These are phyloP conservation scores for Patella pellucida DNA, from an alignment of 2,888 invertebrate species.

Conservation along the genomic window DNA sequence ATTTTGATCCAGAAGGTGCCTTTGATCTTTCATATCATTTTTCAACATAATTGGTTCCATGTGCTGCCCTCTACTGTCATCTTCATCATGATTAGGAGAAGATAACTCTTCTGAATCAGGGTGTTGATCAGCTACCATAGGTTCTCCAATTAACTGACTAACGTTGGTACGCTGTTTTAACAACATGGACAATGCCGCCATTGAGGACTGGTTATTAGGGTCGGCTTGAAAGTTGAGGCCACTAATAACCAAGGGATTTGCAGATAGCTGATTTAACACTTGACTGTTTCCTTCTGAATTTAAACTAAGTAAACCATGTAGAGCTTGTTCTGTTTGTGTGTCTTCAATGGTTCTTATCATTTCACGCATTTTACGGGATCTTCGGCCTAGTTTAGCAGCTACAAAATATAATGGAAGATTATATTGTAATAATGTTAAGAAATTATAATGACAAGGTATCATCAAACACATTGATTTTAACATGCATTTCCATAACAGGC, in stretches of 20 bases:
- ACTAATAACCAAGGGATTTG: conserved; percentile 12
- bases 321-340: conserved; percentile 69
- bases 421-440: background rate
- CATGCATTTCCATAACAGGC: background rate
- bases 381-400: conserved; percentile 70
- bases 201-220: conserved; percentile 51
- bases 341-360: conserved; percentile 70
- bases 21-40: conserved; percentile 24
- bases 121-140: conserved; percentile 46
- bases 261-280: background rate
- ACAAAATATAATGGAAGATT: conserved; percentile 17
- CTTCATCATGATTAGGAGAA: conserved; percentile 16
- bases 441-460: background rate
- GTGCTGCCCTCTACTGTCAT: conserved; percentile 9
- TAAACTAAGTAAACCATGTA: conserved; percentile 69
- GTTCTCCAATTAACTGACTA: conserved; percentile 44
- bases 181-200: conserved; percentile 57
- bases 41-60: conserved; percentile 17
- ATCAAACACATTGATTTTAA: background rate
- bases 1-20: conserved; percentile 25
- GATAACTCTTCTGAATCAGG: conserved; percentile 16
- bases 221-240: conserved; percentile 19
- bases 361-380: conserved; percentile 69
- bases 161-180: conserved; percentile 51
- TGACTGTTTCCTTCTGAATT: conserved; percentile 50